Percentiles rank a stretch among this genome's conserved stretches.
These are phyloP conservation scores for Hassar affinis DNA, from an alignment of 2,113 vertebrate genomes.

Conservation along the genomic window DNA sequence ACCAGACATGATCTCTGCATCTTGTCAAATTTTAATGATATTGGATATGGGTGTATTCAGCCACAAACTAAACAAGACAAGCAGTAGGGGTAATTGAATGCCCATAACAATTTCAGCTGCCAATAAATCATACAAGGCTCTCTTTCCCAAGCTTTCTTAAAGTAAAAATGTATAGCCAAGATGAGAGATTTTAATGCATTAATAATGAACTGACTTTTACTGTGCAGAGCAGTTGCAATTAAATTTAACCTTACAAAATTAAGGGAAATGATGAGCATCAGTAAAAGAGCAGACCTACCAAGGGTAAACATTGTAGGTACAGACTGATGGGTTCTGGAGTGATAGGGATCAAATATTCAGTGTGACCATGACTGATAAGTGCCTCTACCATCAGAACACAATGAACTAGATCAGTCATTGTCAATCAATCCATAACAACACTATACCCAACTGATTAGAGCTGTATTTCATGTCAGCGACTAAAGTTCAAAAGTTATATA, in stretches of 20 bases:
- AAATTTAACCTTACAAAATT: slow-evolving; percentile 8
- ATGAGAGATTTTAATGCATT: not conserved
- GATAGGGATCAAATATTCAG: slow-evolving; percentile 44
- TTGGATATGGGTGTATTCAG: slow-evolving; percentile 22
- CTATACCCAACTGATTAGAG: not conserved
- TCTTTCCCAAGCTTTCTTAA: not conserved
- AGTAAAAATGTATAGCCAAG: not conserved
- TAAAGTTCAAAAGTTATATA: not conserved
- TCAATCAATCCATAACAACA: slow-evolving; percentile 23
- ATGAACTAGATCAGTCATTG: slow-evolving; percentile 47
- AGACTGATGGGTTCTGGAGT: slow-evolving; percentile 35
- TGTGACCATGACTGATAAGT: slow-evolving; percentile 40
- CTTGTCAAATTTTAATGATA: slow-evolving; percentile 43
- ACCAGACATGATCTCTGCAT: slow-evolving; percentile 15
- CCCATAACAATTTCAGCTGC: not conserved
- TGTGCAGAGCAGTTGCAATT: not conserved
- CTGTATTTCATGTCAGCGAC: not conserved
- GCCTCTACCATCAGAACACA: slow-evolving; percentile 36
- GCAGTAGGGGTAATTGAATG: slow-evolving; percentile 11
- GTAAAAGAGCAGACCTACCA: slow-evolving; percentile 4
- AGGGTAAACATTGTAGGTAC: slow-evolving; percentile 26
- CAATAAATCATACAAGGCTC: not conserved
- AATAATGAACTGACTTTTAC: slow-evolving; percentile 3
- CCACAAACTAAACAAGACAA: slow-evolving; percentile 10
- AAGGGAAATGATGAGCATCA: not conserved